Evolutionary conservation across 2,113 vertebrate species (phyloP).

Genomic region (Passer montanus): DNA sequence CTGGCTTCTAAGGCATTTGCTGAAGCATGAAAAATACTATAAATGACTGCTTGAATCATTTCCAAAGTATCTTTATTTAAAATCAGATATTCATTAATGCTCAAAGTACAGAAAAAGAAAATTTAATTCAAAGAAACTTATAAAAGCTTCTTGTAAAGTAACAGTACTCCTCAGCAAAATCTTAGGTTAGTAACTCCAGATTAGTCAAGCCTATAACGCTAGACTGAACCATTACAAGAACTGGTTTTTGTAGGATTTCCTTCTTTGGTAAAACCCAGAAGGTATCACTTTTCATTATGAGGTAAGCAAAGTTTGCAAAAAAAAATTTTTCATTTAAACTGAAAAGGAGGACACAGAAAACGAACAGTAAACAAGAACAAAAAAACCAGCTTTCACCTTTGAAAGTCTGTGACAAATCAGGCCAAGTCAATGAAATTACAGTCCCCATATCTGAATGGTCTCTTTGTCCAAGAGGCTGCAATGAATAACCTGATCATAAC

Average conservation of each 20-base stretch:
- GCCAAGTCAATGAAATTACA: neutral
- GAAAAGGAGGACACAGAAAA: neutral
- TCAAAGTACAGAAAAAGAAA: neutral
- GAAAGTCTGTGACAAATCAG: neutral
- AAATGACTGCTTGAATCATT: neutral
- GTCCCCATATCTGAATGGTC: neutral
- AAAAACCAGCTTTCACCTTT: neutral
- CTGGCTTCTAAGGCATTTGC: neutral
- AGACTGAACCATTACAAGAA: neutral
- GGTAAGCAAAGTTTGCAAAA: neutral
- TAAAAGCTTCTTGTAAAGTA: neutral
- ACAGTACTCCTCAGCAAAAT: neutral
- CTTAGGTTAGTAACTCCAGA: neutral
- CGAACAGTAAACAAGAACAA: neutral
- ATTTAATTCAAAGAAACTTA: neutral
- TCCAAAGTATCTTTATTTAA: constrained; percentile 10
- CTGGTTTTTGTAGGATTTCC: neutral
- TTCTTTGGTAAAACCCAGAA: neutral
- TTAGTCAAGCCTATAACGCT: neutral
- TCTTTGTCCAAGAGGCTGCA: neutral
- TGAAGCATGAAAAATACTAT: neutral
- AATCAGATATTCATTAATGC: neutral
- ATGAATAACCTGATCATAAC: neutral
- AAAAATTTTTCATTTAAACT: neutral
- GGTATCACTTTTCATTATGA: neutral